Evolutionary conservation across 2,797 vertebrate species (phyloP).

Genomic region (Sebastes miniatus): DNA sequence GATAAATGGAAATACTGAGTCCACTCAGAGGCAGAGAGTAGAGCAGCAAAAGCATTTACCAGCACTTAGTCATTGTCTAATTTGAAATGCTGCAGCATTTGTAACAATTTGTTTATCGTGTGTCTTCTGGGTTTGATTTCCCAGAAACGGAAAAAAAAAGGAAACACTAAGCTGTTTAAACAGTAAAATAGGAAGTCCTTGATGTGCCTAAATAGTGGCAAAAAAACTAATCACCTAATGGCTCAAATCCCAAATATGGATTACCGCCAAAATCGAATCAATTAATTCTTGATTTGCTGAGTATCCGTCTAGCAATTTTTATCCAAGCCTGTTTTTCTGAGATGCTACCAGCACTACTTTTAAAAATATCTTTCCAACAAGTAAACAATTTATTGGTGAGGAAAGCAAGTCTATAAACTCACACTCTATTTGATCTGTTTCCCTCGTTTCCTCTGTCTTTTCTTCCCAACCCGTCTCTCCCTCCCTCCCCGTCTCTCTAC

Average conservation of each 20-base stretch:
- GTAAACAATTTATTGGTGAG: not conserved
- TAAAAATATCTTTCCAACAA: not conserved
- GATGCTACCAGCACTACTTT: not conserved
- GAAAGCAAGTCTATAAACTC: conserved; percentile 6
- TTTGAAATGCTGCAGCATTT: not conserved
- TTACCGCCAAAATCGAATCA: conserved; percentile 35
- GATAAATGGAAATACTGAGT: not conserved
- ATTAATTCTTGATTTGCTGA: conserved; percentile 5
- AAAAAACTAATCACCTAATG: conserved; percentile 40
- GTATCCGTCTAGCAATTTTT: not conserved
- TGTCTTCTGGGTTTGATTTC: not conserved
- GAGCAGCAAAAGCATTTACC: not conserved
- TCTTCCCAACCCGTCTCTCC: not conserved
- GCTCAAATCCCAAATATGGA: conserved; percentile 54
- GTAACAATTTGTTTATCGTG: not conserved
- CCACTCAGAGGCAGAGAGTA: not conserved
- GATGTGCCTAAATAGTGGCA: not conserved
- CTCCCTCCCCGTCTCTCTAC: not conserved
- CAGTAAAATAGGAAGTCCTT: not conserved
- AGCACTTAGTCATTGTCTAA: not conserved
- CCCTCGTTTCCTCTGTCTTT: conserved; percentile 1
- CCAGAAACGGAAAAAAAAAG: not conserved
- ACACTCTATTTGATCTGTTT: conserved; percentile 33
- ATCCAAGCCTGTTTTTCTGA: not conserved
- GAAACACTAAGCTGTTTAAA: not conserved